Conservation (phyloP, 2,797 vertebrate species). For the Paratrypauchen microcephalus region DNA sequence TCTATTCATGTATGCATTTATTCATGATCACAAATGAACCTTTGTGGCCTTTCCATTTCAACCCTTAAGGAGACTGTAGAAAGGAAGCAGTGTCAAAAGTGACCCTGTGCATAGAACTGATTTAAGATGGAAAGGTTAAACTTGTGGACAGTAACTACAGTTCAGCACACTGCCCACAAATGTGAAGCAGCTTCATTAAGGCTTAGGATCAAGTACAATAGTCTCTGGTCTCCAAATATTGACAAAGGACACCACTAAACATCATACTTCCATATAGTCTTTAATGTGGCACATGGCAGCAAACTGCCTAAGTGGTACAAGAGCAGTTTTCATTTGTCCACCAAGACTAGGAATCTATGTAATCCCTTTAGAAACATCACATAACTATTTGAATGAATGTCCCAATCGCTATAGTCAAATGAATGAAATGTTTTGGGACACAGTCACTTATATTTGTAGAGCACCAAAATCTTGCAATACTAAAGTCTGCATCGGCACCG, state of each 20-base stretch:
- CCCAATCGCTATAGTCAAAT: slow-evolving; percentile 23
- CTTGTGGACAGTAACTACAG: slow-evolving; percentile 14
- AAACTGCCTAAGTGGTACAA: neutral
- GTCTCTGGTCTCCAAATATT: slow-evolving; percentile 10
- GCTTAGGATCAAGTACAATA: slow-evolving; percentile 41
- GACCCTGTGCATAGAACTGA: slow-evolving; percentile 62
- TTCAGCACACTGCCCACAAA: slow-evolving; percentile 16
- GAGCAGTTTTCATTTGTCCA: slow-evolving; percentile 1
- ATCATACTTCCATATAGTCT: slow-evolving; percentile 13
- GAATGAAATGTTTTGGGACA: slow-evolving; percentile 4
- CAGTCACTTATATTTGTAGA: slow-evolving; percentile 18
- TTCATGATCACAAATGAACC: slow-evolving; percentile 6
- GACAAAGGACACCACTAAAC: slow-evolving; percentile 21
- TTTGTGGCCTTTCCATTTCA: slow-evolving; percentile 21
- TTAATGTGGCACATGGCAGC: slow-evolving; percentile 10
- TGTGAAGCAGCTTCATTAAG: slow-evolving; percentile 45
- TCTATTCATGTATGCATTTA: slow-evolving; percentile 26
- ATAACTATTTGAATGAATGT: slow-evolving; percentile 8
- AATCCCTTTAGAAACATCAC: slow-evolving; percentile 38
- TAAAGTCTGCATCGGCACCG: slow-evolving; percentile 18
- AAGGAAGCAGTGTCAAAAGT: slow-evolving; percentile 56
- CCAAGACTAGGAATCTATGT: slow-evolving; percentile 9
- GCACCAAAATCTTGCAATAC: slow-evolving; percentile 42
- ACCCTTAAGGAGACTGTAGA: slow-evolving; percentile 32
- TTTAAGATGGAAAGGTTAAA: slow-evolving; percentile 23